Evolutionary conservation across 2,797 vertebrate species (phyloP).

Genomic region (Galaxias olidus): DNA sequence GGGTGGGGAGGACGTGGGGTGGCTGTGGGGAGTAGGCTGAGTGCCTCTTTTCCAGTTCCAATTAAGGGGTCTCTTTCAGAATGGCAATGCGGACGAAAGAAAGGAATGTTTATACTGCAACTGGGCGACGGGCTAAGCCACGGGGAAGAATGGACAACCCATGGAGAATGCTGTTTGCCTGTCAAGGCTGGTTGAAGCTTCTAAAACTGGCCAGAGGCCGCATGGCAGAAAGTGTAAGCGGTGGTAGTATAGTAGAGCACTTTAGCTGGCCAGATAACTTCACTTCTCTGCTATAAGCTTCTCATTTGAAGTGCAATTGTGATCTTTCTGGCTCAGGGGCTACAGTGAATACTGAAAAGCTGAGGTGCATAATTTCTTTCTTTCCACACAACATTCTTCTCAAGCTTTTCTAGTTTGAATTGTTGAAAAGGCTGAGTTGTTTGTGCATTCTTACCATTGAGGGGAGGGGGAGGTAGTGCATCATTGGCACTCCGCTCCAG

Average conservation of each 20-base stretch:
- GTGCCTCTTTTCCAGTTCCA: slow-evolving; percentile 68
- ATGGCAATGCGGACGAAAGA: slow-evolving; percentile 68
- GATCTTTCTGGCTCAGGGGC: neutral
- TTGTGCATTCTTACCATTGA: slow-evolving; percentile 71
- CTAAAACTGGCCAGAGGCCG: slow-evolving; percentile 53
- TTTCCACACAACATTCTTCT: no score
- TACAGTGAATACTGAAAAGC: neutral
- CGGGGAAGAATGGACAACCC: slow-evolving; percentile 61
- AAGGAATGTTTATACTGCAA: slow-evolving; percentile 78
- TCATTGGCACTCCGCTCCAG: slow-evolving; percentile 59
- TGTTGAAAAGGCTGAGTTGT: neutral
- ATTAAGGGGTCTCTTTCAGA: slow-evolving; percentile 80
- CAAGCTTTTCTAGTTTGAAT: no score
- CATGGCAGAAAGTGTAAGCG: slow-evolving; percentile 15
- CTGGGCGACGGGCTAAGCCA: slow-evolving; percentile 61
- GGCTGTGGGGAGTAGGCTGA: slow-evolving; percentile 35
- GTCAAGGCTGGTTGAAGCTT: slow-evolving; percentile 59
- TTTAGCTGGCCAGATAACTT: no score
- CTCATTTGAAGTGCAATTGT: no score
- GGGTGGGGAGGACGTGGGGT: slow-evolving; percentile 33
- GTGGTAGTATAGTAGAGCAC: no score
- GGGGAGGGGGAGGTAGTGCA: slow-evolving; percentile 68
- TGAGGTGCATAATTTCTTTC: no score
- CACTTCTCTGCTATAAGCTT: no score
- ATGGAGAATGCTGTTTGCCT: slow-evolving; percentile 61